Base-by-base conservation (phyloP, 2,888 invertebrate species). In the Oegoconia quadripuncta region DNA sequence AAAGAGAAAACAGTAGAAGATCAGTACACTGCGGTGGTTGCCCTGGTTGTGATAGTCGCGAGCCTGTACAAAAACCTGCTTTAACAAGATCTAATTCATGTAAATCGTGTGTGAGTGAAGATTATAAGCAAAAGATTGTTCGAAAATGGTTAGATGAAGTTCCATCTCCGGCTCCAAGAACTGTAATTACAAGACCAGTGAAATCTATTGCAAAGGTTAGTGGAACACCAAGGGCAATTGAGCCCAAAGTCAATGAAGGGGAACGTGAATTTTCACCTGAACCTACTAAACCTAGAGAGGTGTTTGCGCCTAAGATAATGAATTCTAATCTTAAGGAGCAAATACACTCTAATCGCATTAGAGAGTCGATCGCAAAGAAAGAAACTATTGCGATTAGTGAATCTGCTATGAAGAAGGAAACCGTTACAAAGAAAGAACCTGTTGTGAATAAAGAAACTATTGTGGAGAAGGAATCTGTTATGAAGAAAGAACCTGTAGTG, bases 111-210 rank as follows among this genome's bases (percentile, higher is more conserved):
- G 78, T 88, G 1, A 82, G 86, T 42, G 88, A 90, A 39, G 93
- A 93, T 44, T 92, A 91, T 53, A 94, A 94, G 59, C 92, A 93
- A 46, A 89, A 87, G 55, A 93, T 92, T 60, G 93, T 94, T n/a
- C 89, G 92, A 46, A 92, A 92, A 74, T 94, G 94, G 94, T 68
- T 94, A 34, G 93, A 94, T 57, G 91, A 92, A 56, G 92, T 94
- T 5, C 92, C 93, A 2, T 53, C 69, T 20, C 74, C 74, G 12
- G 44, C 51, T 7, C 52, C 61, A 14, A 53, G 35, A 13, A 31
- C 22, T 11, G 38, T 58, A 5, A 44, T 61, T 5, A 49, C 62
- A 9, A 73, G 62, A 47, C 64, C 73, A 0, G 40, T 64, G 0
- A 83, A 86, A 48, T 80, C 82, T 3, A 55, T 83, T 4, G 77